Conservation (phyloP, 2,888 invertebrate species). For the Drosophila meridiana region DNA sequence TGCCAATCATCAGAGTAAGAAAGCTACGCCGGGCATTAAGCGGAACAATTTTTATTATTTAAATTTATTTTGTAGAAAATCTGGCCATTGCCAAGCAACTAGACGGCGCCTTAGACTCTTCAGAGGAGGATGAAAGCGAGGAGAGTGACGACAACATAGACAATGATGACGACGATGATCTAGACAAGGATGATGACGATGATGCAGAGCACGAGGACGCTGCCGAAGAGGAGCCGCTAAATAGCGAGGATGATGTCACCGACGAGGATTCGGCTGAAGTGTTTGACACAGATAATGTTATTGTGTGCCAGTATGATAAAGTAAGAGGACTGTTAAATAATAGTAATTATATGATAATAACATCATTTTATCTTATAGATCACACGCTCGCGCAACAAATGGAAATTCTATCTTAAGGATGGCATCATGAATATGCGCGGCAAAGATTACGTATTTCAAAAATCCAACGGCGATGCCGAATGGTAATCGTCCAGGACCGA, state of each 20-base stretch:
- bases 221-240: constrained; percentile 95
- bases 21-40: neutral
- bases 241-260: constrained; percentile 98
- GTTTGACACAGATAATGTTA: constrained; percentile 99
- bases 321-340: constrained; percentile 84
- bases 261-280: constrained; percentile 97
- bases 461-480: constrained; percentile 99
- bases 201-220: constrained; percentile 88
- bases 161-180: constrained; percentile 92
- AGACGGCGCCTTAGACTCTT: constrained; percentile 89
- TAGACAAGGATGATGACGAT: constrained; percentile 88
- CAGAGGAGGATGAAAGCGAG: constrained; percentile 92
- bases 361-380: constrained; percentile 87
- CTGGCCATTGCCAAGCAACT: constrained; percentile 85
- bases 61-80: constrained; percentile 66
- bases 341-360: no score
- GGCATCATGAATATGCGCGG: constrained; percentile 99
- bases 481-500: constrained; percentile 89
- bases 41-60: neutral
- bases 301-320: constrained; percentile 99
- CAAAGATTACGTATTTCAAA: constrained; percentile 99
- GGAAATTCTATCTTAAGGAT: constrained; percentile 99
- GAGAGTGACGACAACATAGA: constrained; percentile 90
- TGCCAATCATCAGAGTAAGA: constrained; percentile 85
- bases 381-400: constrained; percentile 98